Base-by-base conservation (phyloP, 2,113 vertebrate genomes). In the Panthera tigris region DNA sequence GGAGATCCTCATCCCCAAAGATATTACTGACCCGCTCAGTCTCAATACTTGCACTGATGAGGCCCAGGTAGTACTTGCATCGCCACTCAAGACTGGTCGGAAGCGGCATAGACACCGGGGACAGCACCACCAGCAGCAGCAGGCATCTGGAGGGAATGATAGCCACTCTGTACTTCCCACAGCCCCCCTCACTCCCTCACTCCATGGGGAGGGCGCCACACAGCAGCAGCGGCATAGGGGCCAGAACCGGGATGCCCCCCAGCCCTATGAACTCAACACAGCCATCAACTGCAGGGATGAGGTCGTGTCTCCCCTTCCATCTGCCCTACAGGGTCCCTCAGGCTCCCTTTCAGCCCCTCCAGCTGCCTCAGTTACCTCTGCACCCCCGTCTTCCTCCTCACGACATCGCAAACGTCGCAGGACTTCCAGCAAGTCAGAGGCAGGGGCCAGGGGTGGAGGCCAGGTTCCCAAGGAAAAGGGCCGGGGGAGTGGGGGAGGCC, bases 1-100 rank as follows among this genome's bases (percentile, higher is more conserved):
- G 33, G 99, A 99, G 98, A 99, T 99, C 80, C 99, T 99, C 71
- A 99, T 99, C 65, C 99, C 99, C 27, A 99, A 99, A 82, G 99
- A 99, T 98, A 99, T 99, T 98, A 99, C 99, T 0, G 99, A 99
- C 96, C 99, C 99, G 0, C 98, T 99, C 36, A 99, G 99, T 98
- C 98, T 99, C 95, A 99, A 99, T 94, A 98, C 98, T 8, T 98
- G 98, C 14, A 98, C 98, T 41, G 98, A 97, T 12, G 98, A 97
- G 2, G 98, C 98, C 48, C 76, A 99, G 4, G 98, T 99, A n/a
- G 98, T 99, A 36, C 97, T 99, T 71, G 98, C 99, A n/a, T 99
- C 99, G 1, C 99, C 99, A 1, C 63, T 98, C 81, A 99, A 99
- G 97, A 97, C 95, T 29, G 98, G 97, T 83, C 98, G 98, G 80